phyloP scores from a whole-genome alignment of 2,797 vertebrate genomes.

The Chelonia mydas region DNA sequence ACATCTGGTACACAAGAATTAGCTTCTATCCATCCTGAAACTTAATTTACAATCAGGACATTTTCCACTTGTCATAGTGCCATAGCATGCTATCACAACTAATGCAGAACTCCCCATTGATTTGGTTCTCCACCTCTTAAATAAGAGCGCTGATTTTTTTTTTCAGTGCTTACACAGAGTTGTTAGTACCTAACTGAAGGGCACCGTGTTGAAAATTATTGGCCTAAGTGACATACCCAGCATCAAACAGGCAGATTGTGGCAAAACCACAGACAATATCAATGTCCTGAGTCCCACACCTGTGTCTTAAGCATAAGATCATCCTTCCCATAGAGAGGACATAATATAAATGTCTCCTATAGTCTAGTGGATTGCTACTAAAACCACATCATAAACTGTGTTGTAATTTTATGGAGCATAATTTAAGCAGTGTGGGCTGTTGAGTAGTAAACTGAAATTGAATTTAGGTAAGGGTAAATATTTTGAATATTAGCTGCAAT shows the following conservation, averaged over 20 bases:
- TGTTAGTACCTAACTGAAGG: not conserved
- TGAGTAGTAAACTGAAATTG: not conserved
- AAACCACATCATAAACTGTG: not conserved
- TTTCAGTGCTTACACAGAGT: not conserved
- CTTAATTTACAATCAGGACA: slow-evolving; percentile 21
- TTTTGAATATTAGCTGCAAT: not conserved
- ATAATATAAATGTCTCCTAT: not conserved
- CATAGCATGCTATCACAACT: slow-evolving; percentile 2
- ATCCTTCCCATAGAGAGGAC: not conserved
- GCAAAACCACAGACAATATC: not conserved
- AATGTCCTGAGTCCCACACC: not conserved
- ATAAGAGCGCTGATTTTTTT: not conserved
- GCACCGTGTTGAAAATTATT: not conserved
- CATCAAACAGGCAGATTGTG: not conserved
- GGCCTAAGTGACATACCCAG: not conserved
- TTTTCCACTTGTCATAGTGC: not conserved
- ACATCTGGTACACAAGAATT: not conserved
- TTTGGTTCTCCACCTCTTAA: not conserved
- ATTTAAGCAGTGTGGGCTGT: not conserved
- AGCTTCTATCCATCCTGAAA: not conserved
- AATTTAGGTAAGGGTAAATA: not conserved
- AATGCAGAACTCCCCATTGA: slow-evolving; percentile 4
- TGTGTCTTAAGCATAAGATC: not conserved
- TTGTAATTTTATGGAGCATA: not conserved
- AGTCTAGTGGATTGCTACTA: not conserved